Evolutionary conservation across 2,113 vertebrate genomes (phyloP).

Genomic region (Suricata suricatta): DNA sequence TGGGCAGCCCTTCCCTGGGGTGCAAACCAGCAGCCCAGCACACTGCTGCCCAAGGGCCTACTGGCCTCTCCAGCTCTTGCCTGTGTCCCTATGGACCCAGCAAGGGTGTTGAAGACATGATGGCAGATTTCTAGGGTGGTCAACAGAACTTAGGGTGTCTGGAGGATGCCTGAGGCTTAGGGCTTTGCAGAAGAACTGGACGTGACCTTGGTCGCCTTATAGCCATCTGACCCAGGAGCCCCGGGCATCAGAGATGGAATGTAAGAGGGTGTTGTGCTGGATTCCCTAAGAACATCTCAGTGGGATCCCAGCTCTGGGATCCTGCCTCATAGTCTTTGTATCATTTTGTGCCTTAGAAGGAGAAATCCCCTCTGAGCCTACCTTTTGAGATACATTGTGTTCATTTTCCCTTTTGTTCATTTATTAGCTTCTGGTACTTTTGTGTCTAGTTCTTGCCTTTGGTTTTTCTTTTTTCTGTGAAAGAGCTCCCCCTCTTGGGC

Average conservation of each 20-base stretch:
- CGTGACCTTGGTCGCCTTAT: fast-evolving
- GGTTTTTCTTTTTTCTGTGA: neutral
- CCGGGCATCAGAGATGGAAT: neutral
- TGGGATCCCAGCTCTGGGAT: neutral
- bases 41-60: neutral
- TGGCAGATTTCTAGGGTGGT: neutral
- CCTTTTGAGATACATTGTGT: constrained; percentile 19
- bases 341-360: neutral
- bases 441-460: neutral
- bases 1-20: fast-evolving
- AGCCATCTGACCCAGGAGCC: neutral
- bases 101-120: neutral
- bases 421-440: neutral
- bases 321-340: neutral
- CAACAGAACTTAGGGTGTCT: neutral
- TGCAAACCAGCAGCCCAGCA: neutral
- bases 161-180: neutral
- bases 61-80: neutral
- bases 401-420: constrained; percentile 38
- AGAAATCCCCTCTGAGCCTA: neutral
- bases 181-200: neutral
- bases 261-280: fast-evolving
- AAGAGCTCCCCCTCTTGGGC: neutral
- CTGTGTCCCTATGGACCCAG: fast-evolving
- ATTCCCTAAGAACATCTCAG: fast-evolving